Conservation (phyloP, 2,888 invertebrate species). For the Lasioglossum zephyrum region DNA sequence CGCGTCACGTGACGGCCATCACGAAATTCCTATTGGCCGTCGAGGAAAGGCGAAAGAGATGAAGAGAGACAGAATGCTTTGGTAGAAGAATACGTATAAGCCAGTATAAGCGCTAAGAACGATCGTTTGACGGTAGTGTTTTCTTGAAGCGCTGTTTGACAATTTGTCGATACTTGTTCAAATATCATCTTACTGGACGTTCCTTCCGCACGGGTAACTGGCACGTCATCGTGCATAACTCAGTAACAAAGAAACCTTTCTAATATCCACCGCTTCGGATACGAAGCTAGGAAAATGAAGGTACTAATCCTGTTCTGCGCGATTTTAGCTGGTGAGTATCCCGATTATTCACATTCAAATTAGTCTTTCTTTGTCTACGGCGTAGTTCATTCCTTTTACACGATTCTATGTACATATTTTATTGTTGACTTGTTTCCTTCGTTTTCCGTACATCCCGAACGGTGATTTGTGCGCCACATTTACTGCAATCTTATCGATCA, state of each 20-base stretch:
- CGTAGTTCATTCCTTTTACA: not conserved
- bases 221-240: constrained; percentile 20
- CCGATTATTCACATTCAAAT: constrained; percentile 28
- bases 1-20: constrained; percentile 23
- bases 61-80: constrained; percentile 11
- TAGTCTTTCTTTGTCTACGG: constrained; percentile 40
- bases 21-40: constrained; percentile 30
- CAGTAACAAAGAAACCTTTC: constrained; percentile 26
- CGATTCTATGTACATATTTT: not conserved
- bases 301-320: constrained; percentile 83
- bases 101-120: constrained; percentile 33
- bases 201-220: constrained; percentile 4
- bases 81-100: constrained; percentile 44
- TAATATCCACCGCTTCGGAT: not conserved
- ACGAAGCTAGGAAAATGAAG: constrained; percentile 80
- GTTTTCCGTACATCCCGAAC: not conserved
- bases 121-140: constrained; percentile 49
- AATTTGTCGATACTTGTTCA: constrained; percentile 28
- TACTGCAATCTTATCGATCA: constrained; percentile 21
- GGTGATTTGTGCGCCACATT: not conserved
- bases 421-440: not conserved
- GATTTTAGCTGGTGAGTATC: constrained; percentile 84
- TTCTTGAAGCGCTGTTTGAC: constrained; percentile 3
- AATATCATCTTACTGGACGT: constrained; percentile 11
- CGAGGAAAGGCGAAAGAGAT: constrained; percentile 11